Evolutionary conservation across 2,797 vertebrate species (phyloP).

Genomic region (Chelon auratus): DNA sequence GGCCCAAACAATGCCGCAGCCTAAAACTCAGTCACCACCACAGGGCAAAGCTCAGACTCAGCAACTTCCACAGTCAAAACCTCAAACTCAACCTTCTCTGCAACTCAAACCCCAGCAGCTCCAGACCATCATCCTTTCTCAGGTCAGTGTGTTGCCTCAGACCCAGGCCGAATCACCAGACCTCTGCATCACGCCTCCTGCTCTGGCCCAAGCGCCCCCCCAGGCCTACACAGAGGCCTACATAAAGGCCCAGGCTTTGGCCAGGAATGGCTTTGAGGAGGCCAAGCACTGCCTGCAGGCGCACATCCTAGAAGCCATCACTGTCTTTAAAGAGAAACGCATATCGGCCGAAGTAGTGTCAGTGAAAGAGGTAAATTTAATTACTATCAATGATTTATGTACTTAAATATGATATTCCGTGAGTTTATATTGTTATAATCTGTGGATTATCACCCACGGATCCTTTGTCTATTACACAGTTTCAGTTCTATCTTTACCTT

Average conservation of each 20-base stretch:
- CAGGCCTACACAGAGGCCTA: constrained; percentile 83
- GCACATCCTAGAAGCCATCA: constrained; percentile 86
- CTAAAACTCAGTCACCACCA: constrained; percentile 38
- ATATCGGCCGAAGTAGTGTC: constrained; percentile 75
- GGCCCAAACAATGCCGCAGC: constrained; percentile 26
- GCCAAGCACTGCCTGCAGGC: constrained; percentile 89
- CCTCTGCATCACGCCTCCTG: constrained; percentile 62
- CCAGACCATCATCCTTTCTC: constrained; percentile 36
- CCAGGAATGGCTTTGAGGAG: constrained; percentile 87
- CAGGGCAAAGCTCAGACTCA: constrained; percentile 45
- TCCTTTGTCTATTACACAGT: too few species aligned
- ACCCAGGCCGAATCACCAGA: constrained; percentile 64
- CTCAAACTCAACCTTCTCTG: constrained; percentile 27
- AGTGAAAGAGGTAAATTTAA: constrained; percentile 86
- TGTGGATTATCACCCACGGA: too few species aligned
- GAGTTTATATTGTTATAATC: not conserved
- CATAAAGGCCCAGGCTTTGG: constrained; percentile 81
- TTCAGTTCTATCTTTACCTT: not conserved
- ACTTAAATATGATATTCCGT: not conserved
- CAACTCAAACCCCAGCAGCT: constrained; percentile 50
- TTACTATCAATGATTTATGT: not conserved
- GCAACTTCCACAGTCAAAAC: constrained; percentile 17
- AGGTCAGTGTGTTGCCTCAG: constrained; percentile 53
- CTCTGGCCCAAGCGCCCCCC: constrained; percentile 75
- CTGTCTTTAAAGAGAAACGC: constrained; percentile 83